Evolutionary conservation across 92 coral and sea anemone genomes (phyloP), one percentile per base, ranked within the genome.

Genomic region (Epizoanthus fatuus): DNA sequence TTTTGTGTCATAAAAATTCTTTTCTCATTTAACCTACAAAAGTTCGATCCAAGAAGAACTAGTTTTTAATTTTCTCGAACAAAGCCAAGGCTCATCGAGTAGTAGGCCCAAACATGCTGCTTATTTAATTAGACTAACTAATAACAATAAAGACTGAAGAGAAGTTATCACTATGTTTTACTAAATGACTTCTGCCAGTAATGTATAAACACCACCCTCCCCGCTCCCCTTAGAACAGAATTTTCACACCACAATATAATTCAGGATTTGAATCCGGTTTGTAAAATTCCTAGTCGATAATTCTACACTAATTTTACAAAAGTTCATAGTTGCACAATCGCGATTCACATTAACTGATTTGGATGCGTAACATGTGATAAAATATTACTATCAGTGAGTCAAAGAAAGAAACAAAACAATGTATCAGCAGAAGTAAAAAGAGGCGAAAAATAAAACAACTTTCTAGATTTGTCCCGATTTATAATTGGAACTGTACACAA

Each of bases 271-370:
- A n/a, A 29, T 53, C 63, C 62, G 17, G 42, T 54, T 71, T 8
- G 63, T 74, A 52, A 52, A 74, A 74, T 29, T 53, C 37, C 32
- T 53, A 32, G 63, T 74, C 47, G 42, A 74, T 32, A 74, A 70
- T 70, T 70, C 40, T 51, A 72, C 78, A 72, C 52, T 51, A 44
- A 72, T 19, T 22, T 47, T 72, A 72, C 78, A 72, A 72, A 70
- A 70, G 59, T 72, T 72, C 72, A 66, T 66, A 66, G 38, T 38
- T 44, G 54, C 78, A 16, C 13, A 59, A 22, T 66, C n/a, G 15
- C 72, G 29, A 66, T 66, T 37, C 49, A 14, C 40, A 16, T 66
- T 8, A 42, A 65, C 20, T 65, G 71, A 65, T 65, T 65, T 66
- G 45, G 29, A 66, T 42, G 10, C 38, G 72, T 37, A 17, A 66